These are phyloP conservation scores for Drosophila rubida DNA, from an alignment of 2,888 invertebrate species.

Conservation along the genomic window DNA sequence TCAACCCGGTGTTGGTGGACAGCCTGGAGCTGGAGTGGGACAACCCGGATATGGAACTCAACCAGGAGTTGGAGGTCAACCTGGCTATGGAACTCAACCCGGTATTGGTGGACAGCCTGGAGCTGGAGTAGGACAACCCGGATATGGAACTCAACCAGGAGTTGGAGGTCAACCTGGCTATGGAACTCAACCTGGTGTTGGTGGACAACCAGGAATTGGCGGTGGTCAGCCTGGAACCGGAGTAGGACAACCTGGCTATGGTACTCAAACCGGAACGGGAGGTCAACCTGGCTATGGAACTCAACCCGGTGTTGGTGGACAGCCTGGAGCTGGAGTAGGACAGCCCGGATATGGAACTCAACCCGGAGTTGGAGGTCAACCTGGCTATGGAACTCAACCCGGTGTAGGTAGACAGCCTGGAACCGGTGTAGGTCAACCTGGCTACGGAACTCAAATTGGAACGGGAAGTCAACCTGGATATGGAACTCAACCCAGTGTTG, in stretches of 20 bases:
- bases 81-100: constrained; percentile 12
- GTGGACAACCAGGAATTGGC: neutral
- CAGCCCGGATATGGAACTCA: constrained; percentile 17
- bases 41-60: constrained; percentile 30
- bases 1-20: constrained; percentile 28
- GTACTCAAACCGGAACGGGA: neutral
- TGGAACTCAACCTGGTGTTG: constrained; percentile 9
- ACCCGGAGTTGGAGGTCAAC: constrained; percentile 21
- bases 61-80: constrained; percentile 13
- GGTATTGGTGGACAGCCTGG: constrained; percentile 33
- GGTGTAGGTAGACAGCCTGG: constrained; percentile 22
- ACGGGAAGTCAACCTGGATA: constrained; percentile 6
- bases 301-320: constrained; percentile 24
- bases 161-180: constrained; percentile 9
- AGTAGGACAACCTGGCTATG: neutral
- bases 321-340: neutral
- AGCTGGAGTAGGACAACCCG: constrained; percentile 28
- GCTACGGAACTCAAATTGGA: constrained; percentile 27
- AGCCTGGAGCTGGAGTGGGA: constrained; percentile 23
- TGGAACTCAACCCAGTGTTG: constrained; percentile 14
- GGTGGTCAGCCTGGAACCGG: constrained; percentile 18
- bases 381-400: neutral
- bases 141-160: constrained; percentile 4
- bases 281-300: constrained; percentile 17
- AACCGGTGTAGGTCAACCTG: constrained; percentile 16